Base-by-base conservation (phyloP, 2,888 invertebrate species). In the Tenthredo notha region DNA sequence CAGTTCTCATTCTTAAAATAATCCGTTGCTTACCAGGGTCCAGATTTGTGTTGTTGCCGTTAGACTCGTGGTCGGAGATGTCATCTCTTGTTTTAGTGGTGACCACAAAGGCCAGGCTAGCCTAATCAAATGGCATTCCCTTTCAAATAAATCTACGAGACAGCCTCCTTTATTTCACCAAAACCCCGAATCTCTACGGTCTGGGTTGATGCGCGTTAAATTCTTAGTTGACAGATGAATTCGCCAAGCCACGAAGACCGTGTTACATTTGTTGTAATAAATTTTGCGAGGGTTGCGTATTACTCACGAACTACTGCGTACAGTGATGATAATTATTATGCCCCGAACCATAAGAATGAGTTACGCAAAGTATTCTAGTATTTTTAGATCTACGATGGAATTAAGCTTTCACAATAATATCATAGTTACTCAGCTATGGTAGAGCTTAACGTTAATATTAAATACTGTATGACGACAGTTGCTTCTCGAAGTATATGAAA, bases 31-130 rank as follows among this genome's bases (percentile, higher is more conserved):
- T 25, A 21, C 58, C 61, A 25, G 18, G 29, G 37, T 40, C 29
- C 80, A 37, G 80, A 80, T 80, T 80, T 80, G 80, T 80, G 80
- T 61, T 80, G 25, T 80, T 80, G 80, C 80, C 40, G 40, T 61
- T 37, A 61, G 21, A 40, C 61, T 58, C 37, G 61, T 80, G 80
- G 80, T 61, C 80, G 80, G 37, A 58, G 37, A 61, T 80, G 80
- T 61, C 80, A 80, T 58, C 80, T 58, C 80, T 40, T 80, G 80
- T 80, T 80, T 37, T 61, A 80, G 80, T 61, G 80, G 80, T 40
- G 21, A 80, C 80, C 80, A 80, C 80, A 80, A 80, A 80, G 80
- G 25, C 80, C 37, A 80, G 25, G 40, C 40, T 10, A 37, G 21
- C 58, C 80, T 80, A 61, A 80, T 80, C 61, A 80, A 80, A 80